Conservation (phyloP, 2,888 invertebrate genomes). For the Apodemia mormo region DNA sequence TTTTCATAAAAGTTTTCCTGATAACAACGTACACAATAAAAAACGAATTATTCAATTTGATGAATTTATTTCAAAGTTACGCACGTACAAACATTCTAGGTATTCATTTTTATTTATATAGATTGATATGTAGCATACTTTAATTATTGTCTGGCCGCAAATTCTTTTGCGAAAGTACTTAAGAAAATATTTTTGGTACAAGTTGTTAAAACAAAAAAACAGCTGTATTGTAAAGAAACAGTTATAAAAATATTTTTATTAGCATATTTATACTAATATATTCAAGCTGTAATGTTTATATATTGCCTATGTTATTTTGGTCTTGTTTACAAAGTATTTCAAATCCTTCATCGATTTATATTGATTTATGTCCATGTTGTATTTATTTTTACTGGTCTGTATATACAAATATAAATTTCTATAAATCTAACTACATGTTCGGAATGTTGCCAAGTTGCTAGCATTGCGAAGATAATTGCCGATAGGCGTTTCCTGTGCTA, state of each 20-base stretch:
- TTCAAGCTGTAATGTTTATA: background rate
- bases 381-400: slow-evolving; percentile 11
- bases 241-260: background rate
- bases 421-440: slow-evolving; percentile 34
- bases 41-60: too few species aligned
- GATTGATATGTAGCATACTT: too few species aligned
- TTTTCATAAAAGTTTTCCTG: too few species aligned
- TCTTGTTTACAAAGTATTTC: slow-evolving; percentile 16
- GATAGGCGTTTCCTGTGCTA: slow-evolving; percentile 73
- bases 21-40: too few species aligned
- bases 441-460: slow-evolving; percentile 48
- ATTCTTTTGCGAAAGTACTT: background rate
- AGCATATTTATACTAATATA: background rate
- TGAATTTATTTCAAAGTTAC: too few species aligned
- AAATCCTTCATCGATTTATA: slow-evolving; percentile 6
- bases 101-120: too few species aligned
- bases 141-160: too few species aligned
- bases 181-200: background rate
- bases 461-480: slow-evolving; percentile 58
- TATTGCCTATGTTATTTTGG: background rate
- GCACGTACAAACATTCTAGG: too few species aligned
- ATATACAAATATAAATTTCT: slow-evolving; percentile 31
- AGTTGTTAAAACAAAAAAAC: background rate
- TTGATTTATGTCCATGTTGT: slow-evolving; percentile 2
- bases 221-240: background rate